Evolutionary conservation across 1,140 invertebrate genomes (phyloP).

Genomic region (Prorops nasuta): DNA sequence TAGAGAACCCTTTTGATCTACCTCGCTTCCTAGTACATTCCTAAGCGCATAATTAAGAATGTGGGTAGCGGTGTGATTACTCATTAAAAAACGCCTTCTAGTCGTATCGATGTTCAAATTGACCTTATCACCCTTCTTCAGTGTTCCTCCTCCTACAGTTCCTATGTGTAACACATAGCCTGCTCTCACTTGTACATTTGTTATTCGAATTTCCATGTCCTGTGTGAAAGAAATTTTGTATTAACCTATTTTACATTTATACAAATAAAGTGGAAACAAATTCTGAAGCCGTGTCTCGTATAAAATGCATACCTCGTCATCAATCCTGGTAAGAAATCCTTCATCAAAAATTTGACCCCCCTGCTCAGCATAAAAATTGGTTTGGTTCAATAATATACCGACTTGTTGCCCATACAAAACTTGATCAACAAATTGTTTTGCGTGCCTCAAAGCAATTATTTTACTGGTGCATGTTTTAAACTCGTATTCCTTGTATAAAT

Average conservation of each 20-base stretch:
- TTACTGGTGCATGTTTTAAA: slow-evolving; percentile 67
- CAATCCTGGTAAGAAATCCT: slow-evolving; percentile 87
- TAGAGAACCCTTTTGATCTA: slow-evolving; percentile 97
- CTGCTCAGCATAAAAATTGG: slow-evolving; percentile 96
- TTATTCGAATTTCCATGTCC: slow-evolving; percentile 87
- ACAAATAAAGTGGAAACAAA: slow-evolving; percentile 1
- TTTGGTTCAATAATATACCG: slow-evolving; percentile 89
- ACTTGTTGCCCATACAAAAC: slow-evolving; percentile 85
- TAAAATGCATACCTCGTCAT: slow-evolving; percentile 66
- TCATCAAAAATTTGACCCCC: slow-evolving; percentile 98
- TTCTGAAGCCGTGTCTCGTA: no score
- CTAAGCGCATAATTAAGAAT: slow-evolving; percentile 93
- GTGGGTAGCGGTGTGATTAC: slow-evolving; percentile 99
- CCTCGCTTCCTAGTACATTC: slow-evolving; percentile 83
- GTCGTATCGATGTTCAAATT: slow-evolving; percentile 79
- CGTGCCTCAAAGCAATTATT: slow-evolving; percentile 70
- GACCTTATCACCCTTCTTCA: slow-evolving; percentile 86
- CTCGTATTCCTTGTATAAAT: slow-evolving; percentile 69
- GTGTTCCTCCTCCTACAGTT: slow-evolving; percentile 73
- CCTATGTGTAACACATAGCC: slow-evolving; percentile 96
- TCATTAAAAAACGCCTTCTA: slow-evolving; percentile 88
- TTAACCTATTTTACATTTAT: neutral
- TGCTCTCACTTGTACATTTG: slow-evolving; percentile 93
- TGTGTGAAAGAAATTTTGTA: slow-evolving; percentile 38
- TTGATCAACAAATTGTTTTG: slow-evolving; percentile 85